Evolutionary conservation across 1,140 invertebrate genomes (phyloP).

Genomic region (Camponotus vicinus): DNA sequence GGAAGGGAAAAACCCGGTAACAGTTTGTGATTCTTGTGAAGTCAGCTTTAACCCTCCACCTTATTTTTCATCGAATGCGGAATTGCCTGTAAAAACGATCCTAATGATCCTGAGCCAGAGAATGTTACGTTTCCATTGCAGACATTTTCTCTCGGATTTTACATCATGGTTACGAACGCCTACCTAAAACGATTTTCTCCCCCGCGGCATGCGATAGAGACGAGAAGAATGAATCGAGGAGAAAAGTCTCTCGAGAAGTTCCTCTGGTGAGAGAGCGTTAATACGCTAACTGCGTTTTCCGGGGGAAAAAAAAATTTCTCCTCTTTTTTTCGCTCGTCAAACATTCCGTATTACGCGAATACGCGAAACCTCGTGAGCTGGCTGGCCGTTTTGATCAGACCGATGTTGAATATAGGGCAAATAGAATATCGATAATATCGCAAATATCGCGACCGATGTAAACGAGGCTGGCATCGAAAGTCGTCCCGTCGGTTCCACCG

Average conservation of each 20-base stretch:
- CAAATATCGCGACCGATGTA: conserved; percentile 47
- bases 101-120: conserved; percentile 7
- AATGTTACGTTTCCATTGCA: conserved; percentile 17
- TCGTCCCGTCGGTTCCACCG: background rate
- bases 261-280: background rate
- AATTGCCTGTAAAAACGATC: conserved; percentile 26
- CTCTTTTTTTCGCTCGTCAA: background rate
- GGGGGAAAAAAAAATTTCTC: background rate
- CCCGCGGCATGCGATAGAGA: background rate
- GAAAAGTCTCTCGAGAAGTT: background rate
- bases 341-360: background rate
- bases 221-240: background rate
- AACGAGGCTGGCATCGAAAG: conserved; percentile 33
- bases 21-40: conserved; percentile 5
- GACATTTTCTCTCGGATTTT: conserved; percentile 23
- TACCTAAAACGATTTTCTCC: conserved; percentile 21
- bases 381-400: background rate
- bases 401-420: conserved; percentile 69
- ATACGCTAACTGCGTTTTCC: background rate
- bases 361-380: background rate
- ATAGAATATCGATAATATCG: conserved; percentile 81
- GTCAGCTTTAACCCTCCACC: background rate
- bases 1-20: background rate
- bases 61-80: conserved; percentile 24
- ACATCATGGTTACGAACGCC: conserved; percentile 21